Conservation (phyloP, 2,113 vertebrate species). For the Cisticola juncidis region DNA sequence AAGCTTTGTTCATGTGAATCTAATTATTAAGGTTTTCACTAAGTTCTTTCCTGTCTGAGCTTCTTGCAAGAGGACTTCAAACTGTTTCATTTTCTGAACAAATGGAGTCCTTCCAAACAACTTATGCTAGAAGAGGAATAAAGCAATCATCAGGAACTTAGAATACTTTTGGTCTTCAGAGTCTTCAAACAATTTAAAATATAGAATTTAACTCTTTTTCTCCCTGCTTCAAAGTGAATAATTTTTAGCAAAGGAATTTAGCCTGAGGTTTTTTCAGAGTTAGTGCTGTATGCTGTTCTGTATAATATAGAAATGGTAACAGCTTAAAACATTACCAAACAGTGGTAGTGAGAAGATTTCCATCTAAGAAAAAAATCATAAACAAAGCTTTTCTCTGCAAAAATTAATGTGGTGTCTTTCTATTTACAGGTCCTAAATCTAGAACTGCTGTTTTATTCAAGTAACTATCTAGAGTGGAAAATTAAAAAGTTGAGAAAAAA, state of each 20-base stretch:
- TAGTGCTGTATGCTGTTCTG: not conserved
- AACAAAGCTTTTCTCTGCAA: not conserved
- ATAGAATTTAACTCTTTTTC: not conserved
- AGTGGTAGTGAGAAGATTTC: not conserved
- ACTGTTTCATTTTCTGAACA: constrained; percentile 14
- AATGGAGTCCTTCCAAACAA: constrained; percentile 2
- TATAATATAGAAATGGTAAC: not conserved
- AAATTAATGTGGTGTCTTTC: not conserved
- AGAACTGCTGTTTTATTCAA: not conserved
- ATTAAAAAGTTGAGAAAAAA: not conserved
- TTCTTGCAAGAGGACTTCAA: not conserved
- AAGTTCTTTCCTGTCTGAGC: constrained; percentile 28
- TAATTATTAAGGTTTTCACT: constrained; percentile 47
- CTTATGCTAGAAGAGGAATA: not conserved
- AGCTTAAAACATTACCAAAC: not conserved
- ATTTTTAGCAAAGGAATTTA: not conserved
- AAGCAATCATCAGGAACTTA: not conserved
- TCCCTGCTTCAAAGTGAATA: not conserved
- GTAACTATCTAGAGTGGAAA: not conserved
- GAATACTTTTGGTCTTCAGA: not conserved
- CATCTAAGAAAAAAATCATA: not conserved
- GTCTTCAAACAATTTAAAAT: not conserved
- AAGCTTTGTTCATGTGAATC: constrained; percentile 29
- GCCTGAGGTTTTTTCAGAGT: not conserved
- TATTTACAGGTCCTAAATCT: not conserved